A percentile compares a stretch with the other conserved stretches of the same genome.
phyloP scores from a whole-genome alignment of 2,797 vertebrate genomes.

The Gallinago solitaria region DNA sequence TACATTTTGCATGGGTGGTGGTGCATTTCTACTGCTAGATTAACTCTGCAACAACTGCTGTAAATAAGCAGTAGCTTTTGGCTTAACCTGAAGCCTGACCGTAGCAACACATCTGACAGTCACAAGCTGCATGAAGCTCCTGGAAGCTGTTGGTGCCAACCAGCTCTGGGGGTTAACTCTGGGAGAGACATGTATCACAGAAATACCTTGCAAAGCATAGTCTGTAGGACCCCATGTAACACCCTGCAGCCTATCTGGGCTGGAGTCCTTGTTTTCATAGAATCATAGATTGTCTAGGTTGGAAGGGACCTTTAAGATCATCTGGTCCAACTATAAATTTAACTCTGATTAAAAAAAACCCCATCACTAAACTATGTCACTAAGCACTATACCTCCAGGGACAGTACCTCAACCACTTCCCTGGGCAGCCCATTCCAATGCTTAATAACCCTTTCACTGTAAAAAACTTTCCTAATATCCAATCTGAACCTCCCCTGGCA shows the following conservation, averaged over 20 bases:
- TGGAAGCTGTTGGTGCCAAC: not conserved
- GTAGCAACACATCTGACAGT: not conserved
- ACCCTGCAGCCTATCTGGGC: not conserved
- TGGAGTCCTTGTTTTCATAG: not conserved
- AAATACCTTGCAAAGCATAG: not conserved
- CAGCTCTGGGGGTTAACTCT: not conserved
- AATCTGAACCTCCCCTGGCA: too few species aligned
- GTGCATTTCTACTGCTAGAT: not conserved
- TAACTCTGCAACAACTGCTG: not conserved
- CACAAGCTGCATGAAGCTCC: not conserved
- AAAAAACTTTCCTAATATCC: too few species aligned
- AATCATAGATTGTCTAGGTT: too few species aligned
- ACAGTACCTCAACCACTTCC: too few species aligned
- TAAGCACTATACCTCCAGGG: too few species aligned
- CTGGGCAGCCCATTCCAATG: too few species aligned
- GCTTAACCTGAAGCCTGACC: not conserved
- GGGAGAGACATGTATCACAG: not conserved
- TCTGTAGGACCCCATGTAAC: not conserved
- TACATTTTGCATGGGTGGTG: fast-evolving
- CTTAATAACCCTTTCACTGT: too few species aligned
- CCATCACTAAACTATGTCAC: too few species aligned
- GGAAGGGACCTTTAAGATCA: too few species aligned
- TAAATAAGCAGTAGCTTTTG: not conserved
- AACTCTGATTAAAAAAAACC: too few species aligned
- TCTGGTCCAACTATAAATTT: too few species aligned